Percentiles rank a stretch among this genome's conserved stretches.
Conservation (phyloP, 2,113 vertebrate genomes). For the Halichoerus grypus region DNA sequence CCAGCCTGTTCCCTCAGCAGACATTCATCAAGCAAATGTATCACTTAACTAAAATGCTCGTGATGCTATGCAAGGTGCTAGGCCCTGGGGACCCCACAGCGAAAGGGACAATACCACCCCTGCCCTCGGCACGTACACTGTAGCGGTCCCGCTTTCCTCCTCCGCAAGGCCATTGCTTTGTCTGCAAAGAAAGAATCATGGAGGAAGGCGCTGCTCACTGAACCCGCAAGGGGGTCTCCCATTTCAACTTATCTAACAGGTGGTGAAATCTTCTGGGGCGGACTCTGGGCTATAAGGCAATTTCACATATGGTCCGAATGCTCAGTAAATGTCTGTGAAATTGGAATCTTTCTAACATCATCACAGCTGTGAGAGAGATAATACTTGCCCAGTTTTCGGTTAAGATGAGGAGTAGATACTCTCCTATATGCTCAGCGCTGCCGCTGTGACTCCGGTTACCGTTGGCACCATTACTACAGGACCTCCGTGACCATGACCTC, state of each 20-base stretch:
- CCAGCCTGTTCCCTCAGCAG: neutral
- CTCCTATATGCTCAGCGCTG: neutral
- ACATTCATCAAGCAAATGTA: neutral
- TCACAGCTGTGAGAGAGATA: slow-evolving; percentile 40
- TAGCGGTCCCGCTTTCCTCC: neutral
- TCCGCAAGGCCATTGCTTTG: neutral
- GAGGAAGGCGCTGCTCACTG: neutral
- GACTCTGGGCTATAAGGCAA: neutral
- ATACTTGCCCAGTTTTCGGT: slow-evolving; percentile 15
- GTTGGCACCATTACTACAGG: no score
- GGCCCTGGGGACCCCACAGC: neutral
- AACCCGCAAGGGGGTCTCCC: neutral
- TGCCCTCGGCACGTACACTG: neutral
- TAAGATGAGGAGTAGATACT: slow-evolving; percentile 7
- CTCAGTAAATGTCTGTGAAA: slow-evolving; percentile 36
- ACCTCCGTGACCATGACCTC: neutral
- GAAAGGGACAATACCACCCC: neutral
- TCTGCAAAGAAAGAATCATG: neutral
- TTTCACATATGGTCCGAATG: slow-evolving; percentile 21
- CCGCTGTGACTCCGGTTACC: neutral
- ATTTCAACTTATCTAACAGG: slow-evolving; percentile 8
- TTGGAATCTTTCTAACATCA: slow-evolving; percentile 52
- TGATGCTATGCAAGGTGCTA: no score
- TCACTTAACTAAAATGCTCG: neutral
- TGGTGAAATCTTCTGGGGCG: slow-evolving; percentile 4